phyloP scores from a whole-genome alignment of 1,140 invertebrate species.

The Gonioctena quinquepunctata region DNA sequence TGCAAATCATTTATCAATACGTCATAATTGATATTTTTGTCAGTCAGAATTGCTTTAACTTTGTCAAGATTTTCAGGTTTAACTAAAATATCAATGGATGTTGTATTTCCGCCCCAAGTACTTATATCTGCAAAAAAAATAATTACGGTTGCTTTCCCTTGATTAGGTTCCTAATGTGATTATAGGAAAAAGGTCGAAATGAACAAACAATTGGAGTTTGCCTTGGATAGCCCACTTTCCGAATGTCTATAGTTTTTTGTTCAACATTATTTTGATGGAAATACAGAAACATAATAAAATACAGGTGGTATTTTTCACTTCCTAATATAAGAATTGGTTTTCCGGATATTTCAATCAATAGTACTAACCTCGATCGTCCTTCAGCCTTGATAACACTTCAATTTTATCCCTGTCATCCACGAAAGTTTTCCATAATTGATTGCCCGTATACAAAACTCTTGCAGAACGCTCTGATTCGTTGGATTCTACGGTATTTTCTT shows the following conservation, averaged over 20 bases:
- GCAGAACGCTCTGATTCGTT: slow-evolving; percentile 20
- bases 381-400: slow-evolving; percentile 54
- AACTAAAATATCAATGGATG: slow-evolving; percentile 69
- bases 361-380: slow-evolving; percentile 57
- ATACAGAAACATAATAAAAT: slow-evolving; percentile 1
- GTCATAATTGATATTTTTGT: slow-evolving; percentile 65
- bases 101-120: slow-evolving; percentile 70
- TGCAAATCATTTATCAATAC: slow-evolving; percentile 76
- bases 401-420: slow-evolving; percentile 50
- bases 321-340: too few relatives aligned
- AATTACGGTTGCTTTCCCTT: too few relatives aligned
- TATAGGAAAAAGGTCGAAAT: too few relatives aligned
- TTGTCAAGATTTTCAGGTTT: slow-evolving; percentile 61
- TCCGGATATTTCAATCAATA: background rate
- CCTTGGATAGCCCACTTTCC: background rate
- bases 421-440: slow-evolving; percentile 59
- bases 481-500: background rate
- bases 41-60: slow-evolving; percentile 59
- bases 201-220: too few relatives aligned
- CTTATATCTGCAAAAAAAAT: slow-evolving; percentile 62
- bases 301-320: background rate
- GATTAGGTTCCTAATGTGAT: too few relatives aligned
- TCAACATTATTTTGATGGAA: background rate
- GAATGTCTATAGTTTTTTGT: background rate
- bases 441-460: slow-evolving; percentile 58